phyloP scores from a whole-genome alignment of 2,888 invertebrate species.

The Ochlodes sylvanus region DNA sequence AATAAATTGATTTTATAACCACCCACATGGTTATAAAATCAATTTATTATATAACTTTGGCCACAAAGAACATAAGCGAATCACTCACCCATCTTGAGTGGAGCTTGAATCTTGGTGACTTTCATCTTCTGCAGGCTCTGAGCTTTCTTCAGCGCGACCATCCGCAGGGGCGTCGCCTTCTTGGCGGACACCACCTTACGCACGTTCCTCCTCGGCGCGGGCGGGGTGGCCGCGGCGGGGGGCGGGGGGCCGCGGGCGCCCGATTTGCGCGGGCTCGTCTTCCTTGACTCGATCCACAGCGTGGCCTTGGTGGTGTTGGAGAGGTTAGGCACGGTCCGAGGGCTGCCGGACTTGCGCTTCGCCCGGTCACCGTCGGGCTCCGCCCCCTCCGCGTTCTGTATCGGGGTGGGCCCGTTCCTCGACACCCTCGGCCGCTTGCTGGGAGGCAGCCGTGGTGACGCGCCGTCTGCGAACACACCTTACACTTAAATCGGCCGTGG shows the following conservation, averaged over 20 bases:
- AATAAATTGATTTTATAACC: too few species aligned
- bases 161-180: constrained; percentile 56
- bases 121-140: constrained; percentile 49
- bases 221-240: constrained; percentile 14
- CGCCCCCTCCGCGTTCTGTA: constrained; percentile 1
- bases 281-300: constrained; percentile 71
- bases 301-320: constrained; percentile 61
- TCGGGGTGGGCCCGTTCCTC: not conserved
- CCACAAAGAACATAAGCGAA: not conserved
- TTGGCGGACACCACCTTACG: constrained; percentile 11
- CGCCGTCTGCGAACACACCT: not conserved
- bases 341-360: constrained; percentile 12
- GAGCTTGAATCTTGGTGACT: constrained; percentile 65
- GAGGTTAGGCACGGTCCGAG: constrained; percentile 10
- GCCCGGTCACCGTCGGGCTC: constrained; percentile 23
- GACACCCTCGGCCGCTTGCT: not conserved
- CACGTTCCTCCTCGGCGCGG: constrained; percentile 30
- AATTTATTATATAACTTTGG: too few species aligned
- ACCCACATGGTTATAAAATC: too few species aligned
- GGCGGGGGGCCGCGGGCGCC: not conserved
- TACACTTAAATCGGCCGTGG: too few species aligned
- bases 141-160: constrained; percentile 54
- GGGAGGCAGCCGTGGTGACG: constrained; percentile 4
- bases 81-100: constrained; percentile 57
- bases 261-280: constrained; percentile 50